These are phyloP conservation scores for Venturia canescens DNA, from an alignment of 1,140 invertebrate genomes.

Conservation along the genomic window DNA sequence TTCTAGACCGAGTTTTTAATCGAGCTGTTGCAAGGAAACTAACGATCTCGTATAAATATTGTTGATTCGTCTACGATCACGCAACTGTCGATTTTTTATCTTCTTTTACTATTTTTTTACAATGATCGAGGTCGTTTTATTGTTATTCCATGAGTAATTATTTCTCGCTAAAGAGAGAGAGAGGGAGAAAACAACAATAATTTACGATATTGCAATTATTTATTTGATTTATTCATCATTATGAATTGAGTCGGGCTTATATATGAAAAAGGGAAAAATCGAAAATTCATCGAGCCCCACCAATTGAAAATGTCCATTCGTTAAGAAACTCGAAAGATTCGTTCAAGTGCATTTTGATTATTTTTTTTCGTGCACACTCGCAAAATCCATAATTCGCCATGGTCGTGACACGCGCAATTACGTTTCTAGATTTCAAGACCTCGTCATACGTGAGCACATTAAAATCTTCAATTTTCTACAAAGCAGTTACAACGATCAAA, in stretches of 20 bases:
- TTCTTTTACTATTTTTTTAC: neutral
- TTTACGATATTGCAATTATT: too few species aligned
- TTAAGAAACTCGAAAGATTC: neutral
- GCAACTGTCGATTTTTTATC: neutral
- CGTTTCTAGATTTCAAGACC: neutral
- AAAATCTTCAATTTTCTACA: neutral
- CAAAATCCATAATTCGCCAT: neutral
- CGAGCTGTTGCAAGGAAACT: constrained; percentile 10
- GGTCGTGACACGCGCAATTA: constrained; percentile 4
- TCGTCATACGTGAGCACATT: neutral
- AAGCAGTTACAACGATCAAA: neutral
- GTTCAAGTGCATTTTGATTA: neutral
- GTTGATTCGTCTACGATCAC: constrained; percentile 7
- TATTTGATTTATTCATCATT: too few species aligned
- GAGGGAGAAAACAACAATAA: too few species aligned
- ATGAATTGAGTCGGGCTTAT: too few species aligned
- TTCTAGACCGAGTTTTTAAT: constrained; percentile 32
- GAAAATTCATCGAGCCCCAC: neutral
- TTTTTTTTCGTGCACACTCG: neutral
- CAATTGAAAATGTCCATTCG: neutral
- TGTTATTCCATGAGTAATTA: neutral
- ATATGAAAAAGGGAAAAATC: neutral
- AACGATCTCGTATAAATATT: constrained; percentile 26
- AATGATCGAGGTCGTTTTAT: neutral
- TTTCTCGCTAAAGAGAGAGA: neutral